Conservation (phyloP, 1,140 invertebrate genomes). For the Myzus persicae region DNA sequence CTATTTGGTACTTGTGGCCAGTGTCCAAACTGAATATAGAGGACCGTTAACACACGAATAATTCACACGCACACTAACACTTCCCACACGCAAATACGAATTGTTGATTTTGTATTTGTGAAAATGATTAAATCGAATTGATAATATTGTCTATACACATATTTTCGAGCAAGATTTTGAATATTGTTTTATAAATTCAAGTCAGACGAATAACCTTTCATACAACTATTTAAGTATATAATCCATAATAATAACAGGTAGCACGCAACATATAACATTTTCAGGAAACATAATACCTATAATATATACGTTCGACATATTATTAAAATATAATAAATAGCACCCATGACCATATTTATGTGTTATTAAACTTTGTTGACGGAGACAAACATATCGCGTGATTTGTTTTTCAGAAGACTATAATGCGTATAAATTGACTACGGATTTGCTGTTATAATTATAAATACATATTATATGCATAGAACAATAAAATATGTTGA, state of each 20-base stretch:
- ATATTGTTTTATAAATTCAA: background rate
- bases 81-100: background rate
- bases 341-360: background rate
- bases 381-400: background rate
- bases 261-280: background rate
- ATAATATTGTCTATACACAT: background rate
- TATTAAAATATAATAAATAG: conserved; percentile 14
- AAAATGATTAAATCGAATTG: background rate
- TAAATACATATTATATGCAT: background rate
- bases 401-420: background rate
- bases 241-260: background rate
- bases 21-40: background rate
- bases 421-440: background rate
- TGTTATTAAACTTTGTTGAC: background rate
- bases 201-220: background rate
- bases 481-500: background rate
- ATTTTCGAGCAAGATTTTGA: background rate
- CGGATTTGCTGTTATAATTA: background rate
- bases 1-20: no score
- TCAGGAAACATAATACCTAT: conserved; percentile 12
- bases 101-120: background rate
- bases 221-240: background rate
- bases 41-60: background rate
- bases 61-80: background rate
- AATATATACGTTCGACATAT: background rate